phyloP scores from a whole-genome alignment of 2,888 invertebrate genomes.

The Andrena marginata region DNA sequence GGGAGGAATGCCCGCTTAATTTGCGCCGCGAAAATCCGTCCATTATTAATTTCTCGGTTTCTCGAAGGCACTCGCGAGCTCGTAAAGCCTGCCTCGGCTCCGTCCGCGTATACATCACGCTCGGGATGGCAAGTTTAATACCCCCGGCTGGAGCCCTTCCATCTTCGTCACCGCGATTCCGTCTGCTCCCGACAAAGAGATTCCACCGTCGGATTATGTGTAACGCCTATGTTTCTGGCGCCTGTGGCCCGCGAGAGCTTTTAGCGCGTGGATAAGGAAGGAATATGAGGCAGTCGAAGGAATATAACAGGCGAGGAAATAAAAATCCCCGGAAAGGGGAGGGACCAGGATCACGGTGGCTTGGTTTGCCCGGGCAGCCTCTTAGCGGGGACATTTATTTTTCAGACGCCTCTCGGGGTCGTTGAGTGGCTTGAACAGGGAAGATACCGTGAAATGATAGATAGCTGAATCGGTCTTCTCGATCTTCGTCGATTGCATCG shows the following conservation, averaged over 20 bases:
- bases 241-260: constrained; percentile 66
- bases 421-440: constrained; percentile 19
- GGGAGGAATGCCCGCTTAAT: constrained; percentile 26
- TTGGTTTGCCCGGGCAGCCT: constrained; percentile 29
- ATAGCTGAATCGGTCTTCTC: constrained; percentile 35
- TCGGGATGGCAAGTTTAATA: constrained; percentile 46
- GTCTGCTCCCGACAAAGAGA: constrained; percentile 77
- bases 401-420: constrained; percentile 11
- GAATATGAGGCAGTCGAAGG: neutral
- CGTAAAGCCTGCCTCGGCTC: constrained; percentile 29
- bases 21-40: constrained; percentile 25
- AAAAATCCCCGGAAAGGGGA: constrained; percentile 40
- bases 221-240: constrained; percentile 58
- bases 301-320: constrained; percentile 25
- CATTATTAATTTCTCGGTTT: constrained; percentile 51
- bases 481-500: constrained; percentile 25
- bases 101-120: constrained; percentile 33
- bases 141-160: constrained; percentile 12
- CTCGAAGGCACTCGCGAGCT: constrained; percentile 26
- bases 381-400: constrained; percentile 57
- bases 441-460: constrained; percentile 50
- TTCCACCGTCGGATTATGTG: constrained; percentile 79
- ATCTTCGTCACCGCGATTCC: constrained; percentile 11
- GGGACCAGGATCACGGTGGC: constrained; percentile 31
- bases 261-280: constrained; percentile 66